Evolutionary conservation across 2,888 invertebrate species (phyloP).

Genomic region (Julus scanicus): DNA sequence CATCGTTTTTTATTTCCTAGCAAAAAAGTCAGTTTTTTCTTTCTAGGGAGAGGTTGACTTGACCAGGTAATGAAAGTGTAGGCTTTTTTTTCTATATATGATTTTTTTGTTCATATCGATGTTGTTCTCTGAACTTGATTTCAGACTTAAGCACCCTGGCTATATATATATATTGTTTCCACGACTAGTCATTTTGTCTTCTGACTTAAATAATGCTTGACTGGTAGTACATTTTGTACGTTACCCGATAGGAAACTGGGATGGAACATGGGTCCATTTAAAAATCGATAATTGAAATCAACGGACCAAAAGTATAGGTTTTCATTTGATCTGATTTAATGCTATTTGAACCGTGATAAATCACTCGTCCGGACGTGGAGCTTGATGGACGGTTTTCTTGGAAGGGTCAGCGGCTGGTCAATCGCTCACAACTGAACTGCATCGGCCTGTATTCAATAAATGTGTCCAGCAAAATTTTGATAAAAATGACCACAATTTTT

Average conservation of each 20-base stretch:
- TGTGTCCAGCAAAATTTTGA: not conserved
- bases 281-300: conserved; percentile 33
- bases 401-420: conserved; percentile 33
- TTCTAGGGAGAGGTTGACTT: not conserved
- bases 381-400: not conserved
- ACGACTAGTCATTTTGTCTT: not conserved
- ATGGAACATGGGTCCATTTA: conserved; percentile 12
- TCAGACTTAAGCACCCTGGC: not conserved
- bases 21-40: not conserved
- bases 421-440: not conserved
- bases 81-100: not conserved
- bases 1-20: not conserved
- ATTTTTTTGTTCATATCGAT: not conserved
- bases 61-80: not conserved
- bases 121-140: not conserved
- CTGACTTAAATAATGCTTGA: not conserved
- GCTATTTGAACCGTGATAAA: conserved; percentile 28
- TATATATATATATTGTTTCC: not conserved
- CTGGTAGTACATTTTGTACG: not conserved
- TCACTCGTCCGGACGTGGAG: not conserved
- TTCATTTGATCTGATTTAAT: conserved; percentile 33
- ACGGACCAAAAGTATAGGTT: conserved; percentile 33
- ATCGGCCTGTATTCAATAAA: not conserved
- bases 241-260: not conserved
- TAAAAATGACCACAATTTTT: not conserved